Base-by-base conservation (phyloP, 2,113 vertebrate species). In the Sciurus niger region DNA sequence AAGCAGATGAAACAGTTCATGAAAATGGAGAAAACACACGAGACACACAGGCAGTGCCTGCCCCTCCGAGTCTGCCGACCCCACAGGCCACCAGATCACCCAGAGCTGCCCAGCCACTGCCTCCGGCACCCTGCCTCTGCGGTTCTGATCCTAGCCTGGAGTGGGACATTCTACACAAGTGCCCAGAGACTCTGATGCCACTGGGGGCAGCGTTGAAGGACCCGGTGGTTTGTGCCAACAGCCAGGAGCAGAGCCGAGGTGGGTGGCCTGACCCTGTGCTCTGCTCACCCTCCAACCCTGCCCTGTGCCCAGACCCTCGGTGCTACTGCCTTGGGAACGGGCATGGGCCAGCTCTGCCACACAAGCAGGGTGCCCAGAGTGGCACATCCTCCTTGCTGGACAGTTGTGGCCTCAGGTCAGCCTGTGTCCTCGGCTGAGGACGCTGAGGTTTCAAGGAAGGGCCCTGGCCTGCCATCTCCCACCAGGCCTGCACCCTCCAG, bases 201-300 rank as follows among this genome's bases (percentile, higher is more conserved):
- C 51, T 13, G 68, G 37, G 1, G 63, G 8, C 18, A 13, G 37
- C n/a, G 25, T 10, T 43, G 0, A 22, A 70, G 37, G 43, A 60
- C 32, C 22, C 40, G 32, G 43, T 34, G 63, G 83, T 14, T 34
- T 25, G 43, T 40, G 25, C 4, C 6, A 1, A 53, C 46, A 37
- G 16, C 13, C 24, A 60, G 11, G 22, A 40, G n/a, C 58, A 9
- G 8, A 9, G 79, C 8, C 8, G n/a, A 22, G 2, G 2, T 6
- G 1, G 20, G 58, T 4, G 43, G 14, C 2, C 1, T 0, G 6
- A 34, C 17, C 3, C 25, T 1, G 16, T 13, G 13, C 14, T 32
- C n/a, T 16, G 4, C 34, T 25, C 17, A 20, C 34, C 18, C 28
- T 0, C 32, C 14, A 37, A 8, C 24, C 53, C 9, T 4, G 17